phyloP scores from a whole-genome alignment of 2,888 invertebrate species.

The Agriopis aurantiaria region DNA sequence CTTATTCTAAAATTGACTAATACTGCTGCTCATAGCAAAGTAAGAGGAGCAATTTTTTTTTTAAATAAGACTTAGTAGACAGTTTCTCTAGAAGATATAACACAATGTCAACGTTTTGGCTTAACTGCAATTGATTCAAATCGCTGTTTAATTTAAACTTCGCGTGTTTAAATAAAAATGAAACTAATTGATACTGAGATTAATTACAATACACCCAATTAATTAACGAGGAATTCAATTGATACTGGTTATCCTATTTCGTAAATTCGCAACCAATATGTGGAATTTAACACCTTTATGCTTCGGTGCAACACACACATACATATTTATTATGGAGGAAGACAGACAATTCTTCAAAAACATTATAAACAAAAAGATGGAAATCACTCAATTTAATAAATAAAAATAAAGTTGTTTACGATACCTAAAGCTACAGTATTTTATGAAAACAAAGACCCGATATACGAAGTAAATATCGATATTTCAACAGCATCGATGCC shows the following conservation, averaged over 20 bases:
- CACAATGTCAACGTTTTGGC: slow-evolving; percentile 62
- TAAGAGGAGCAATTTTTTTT: no score
- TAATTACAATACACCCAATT: slow-evolving; percentile 26
- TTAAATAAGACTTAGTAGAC: neutral
- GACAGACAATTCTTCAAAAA: neutral
- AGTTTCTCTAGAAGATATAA: slow-evolving; percentile 48
- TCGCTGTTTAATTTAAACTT: slow-evolving; percentile 61
- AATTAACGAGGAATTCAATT: neutral
- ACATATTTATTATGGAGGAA: neutral
- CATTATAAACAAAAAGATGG: neutral
- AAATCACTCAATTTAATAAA: neutral
- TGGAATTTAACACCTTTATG: neutral
- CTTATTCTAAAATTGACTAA: neutral
- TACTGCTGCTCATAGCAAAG: no score
- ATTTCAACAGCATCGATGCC: neutral
- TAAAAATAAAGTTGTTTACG: neutral
- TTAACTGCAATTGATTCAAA: slow-evolving; percentile 66
- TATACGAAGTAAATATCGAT: neutral
- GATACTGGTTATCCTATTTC: neutral
- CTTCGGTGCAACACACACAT: neutral
- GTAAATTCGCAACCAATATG: neutral
- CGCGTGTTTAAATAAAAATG: slow-evolving; percentile 45
- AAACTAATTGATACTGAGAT: slow-evolving; percentile 51
- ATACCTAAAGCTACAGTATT: neutral
- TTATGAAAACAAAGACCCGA: neutral